Conservation (phyloP, 2,113 vertebrate species). For the Acrocephalus arundinaceus region DNA sequence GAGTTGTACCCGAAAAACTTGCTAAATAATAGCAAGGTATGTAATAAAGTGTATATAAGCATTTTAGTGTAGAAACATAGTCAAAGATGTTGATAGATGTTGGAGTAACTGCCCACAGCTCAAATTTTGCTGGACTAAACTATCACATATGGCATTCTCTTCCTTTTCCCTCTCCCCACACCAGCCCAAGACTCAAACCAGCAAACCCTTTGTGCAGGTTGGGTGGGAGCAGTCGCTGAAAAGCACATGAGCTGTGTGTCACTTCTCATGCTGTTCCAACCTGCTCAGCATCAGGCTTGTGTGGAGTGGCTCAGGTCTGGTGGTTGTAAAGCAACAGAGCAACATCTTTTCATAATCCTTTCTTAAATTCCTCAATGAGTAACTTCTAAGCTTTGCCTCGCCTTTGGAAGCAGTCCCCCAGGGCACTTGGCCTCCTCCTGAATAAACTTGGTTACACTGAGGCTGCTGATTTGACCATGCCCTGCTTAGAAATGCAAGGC, state of each 20-base stretch:
- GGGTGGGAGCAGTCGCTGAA: background rate
- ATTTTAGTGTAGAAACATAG: background rate
- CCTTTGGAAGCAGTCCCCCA: background rate
- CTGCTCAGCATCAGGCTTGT: background rate
- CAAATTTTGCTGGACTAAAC: background rate
- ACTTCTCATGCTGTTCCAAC: background rate
- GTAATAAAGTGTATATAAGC: background rate
- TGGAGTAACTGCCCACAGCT: background rate
- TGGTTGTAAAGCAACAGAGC: background rate
- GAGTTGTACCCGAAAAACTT: background rate
- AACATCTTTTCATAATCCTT: background rate
- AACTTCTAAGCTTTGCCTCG: background rate
- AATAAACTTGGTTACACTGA: background rate
- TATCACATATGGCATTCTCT: background rate
- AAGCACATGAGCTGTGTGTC: background rate
- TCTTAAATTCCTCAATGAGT: background rate
- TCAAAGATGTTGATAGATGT: background rate
- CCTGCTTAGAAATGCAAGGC: background rate
- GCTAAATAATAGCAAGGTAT: background rate
- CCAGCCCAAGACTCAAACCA: background rate
- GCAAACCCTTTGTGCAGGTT: background rate
- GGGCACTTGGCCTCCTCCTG: background rate
- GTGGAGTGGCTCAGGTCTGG: background rate
- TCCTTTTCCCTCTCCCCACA: background rate
- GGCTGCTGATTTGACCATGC: background rate